These are phyloP conservation scores for Tenrec ecaudatus DNA, from an alignment of 2,113 vertebrate genomes.

Conservation along the genomic window DNA sequence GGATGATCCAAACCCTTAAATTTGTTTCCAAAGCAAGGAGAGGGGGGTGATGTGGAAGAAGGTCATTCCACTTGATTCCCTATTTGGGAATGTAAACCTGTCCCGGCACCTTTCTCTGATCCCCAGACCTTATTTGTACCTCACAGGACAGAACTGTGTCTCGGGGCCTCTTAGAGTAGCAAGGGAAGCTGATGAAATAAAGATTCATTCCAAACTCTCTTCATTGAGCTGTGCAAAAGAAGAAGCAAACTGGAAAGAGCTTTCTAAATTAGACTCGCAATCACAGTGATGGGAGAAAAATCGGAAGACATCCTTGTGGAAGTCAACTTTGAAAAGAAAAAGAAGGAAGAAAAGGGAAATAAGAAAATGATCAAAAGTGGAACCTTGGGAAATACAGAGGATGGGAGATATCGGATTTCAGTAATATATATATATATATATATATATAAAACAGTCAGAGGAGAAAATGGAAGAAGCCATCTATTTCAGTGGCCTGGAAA, in stretches of 20 bases:
- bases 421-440: no score
- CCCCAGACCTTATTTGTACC: not conserved
- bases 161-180: not conserved
- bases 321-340: constrained; percentile 11
- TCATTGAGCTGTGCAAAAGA: not conserved
- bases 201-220: not conserved
- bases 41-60: not conserved
- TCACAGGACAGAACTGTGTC: not conserved
- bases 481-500: not conserved
- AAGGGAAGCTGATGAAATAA: not conserved
- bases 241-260: not conserved
- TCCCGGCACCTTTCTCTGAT: not conserved
- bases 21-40: not conserved
- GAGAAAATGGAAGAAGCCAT: not conserved
- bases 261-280: not conserved
- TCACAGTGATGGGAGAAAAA: not conserved
- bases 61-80: no score
- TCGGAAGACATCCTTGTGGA: not conserved
- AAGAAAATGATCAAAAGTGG: not conserved
- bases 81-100: not conserved
- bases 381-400: not conserved
- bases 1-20: not conserved
- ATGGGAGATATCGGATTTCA: not conserved
- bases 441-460: not conserved
- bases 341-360: not conserved